Conservation (phyloP, 2,888 invertebrate genomes). For the Brachylomia viminalis region DNA sequence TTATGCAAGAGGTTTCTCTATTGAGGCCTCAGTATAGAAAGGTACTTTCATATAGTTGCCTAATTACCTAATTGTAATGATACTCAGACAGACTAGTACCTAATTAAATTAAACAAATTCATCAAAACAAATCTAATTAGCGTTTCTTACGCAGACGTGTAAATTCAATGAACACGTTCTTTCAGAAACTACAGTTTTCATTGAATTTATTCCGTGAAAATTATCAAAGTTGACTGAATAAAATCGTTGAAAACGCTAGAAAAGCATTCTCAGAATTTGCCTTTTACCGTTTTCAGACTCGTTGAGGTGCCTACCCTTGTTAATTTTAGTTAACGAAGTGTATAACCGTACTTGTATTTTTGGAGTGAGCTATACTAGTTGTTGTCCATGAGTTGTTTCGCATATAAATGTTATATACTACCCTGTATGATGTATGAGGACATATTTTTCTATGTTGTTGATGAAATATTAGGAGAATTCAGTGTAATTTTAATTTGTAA, state of each 20-base stretch:
- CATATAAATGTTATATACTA: not conserved
- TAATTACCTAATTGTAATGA: not conserved
- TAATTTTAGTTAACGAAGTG: conserved; percentile 60
- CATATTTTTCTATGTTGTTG: not conserved
- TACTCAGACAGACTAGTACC: not conserved
- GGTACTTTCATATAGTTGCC: not conserved
- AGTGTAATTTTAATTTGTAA: not conserved
- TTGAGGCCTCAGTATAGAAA: not conserved
- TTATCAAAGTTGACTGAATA: conserved; percentile 17
- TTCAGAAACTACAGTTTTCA: not conserved
- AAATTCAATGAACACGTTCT: conserved; percentile 4
- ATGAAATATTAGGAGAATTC: not conserved
- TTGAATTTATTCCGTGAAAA: conserved; percentile 9
- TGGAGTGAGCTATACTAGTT: not conserved
- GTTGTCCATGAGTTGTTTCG: not conserved
- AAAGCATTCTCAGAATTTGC: conserved; percentile 28
- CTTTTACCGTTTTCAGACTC: conserved; percentile 30
- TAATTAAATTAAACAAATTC: conserved; percentile 5
- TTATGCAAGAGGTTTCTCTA: too few species aligned
- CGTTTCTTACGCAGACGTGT: not conserved
- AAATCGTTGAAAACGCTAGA: conserved; percentile 19
- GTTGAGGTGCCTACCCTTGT: conserved; percentile 39
- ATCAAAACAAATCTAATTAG: not conserved
- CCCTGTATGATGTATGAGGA: not conserved
- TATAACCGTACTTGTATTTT: conserved; percentile 20